A percentile compares a stretch with the other conserved stretches of the same genome.
Evolutionary conservation across 2,888 invertebrate species (phyloP).

Genomic region (Hermaeophaga mercurialis): DNA sequence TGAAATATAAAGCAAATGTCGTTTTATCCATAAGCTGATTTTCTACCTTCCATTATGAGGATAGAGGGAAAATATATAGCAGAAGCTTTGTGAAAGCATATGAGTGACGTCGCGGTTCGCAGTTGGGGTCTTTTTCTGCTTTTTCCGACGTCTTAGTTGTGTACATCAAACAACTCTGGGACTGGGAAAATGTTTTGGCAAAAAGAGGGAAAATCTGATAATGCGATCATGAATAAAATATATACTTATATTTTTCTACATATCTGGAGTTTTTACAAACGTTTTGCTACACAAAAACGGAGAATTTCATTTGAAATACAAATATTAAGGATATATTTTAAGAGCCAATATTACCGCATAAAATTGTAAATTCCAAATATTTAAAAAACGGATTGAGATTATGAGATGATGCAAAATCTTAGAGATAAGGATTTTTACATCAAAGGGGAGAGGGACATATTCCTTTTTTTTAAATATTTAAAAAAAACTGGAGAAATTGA

Average conservation of each 20-base stretch:
- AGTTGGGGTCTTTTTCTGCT: constrained; percentile 3
- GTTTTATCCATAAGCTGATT: constrained; percentile 22
- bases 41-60: constrained; percentile 21
- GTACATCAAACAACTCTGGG: neutral
- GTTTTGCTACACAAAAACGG: neutral
- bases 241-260: neutral
- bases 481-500: too few species aligned
- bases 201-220: neutral
- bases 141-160: neutral
- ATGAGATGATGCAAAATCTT: too few species aligned
- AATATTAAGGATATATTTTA: too few species aligned
- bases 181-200: neutral
- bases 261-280: neutral
- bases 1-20: constrained; percentile 16
- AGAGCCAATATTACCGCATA: too few species aligned
- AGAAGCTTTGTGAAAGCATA: constrained; percentile 19
- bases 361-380: too few species aligned
- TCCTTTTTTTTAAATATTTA: too few species aligned
- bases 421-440: too few species aligned
- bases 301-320: neutral
- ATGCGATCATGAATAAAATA: neutral
- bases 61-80: constrained; percentile 17
- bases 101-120: constrained; percentile 3
- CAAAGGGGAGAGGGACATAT: too few species aligned
- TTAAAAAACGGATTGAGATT: too few species aligned